Percentiles rank a stretch among this genome's conserved stretches.
Conservation (phyloP, 1,140 invertebrate species). For the Drosophila watanabei region DNA sequence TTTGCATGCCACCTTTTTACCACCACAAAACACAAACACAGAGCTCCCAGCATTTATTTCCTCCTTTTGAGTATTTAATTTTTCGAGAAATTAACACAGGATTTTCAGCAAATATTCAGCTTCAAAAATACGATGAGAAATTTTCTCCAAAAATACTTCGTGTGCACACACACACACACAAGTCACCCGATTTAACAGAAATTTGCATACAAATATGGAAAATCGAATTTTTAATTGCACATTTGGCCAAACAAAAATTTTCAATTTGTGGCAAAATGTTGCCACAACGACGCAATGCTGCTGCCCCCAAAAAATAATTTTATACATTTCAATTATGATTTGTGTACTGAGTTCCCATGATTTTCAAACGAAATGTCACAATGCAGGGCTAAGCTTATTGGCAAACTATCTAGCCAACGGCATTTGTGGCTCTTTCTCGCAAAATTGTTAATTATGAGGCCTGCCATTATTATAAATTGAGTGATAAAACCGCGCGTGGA, state of each 20-base stretch:
- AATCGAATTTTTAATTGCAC: conserved; percentile 62
- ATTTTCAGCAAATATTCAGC: conserved; percentile 8
- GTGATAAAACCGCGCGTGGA: conserved; percentile 50
- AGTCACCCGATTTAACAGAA: conserved; percentile 6
- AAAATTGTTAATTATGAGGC: conserved; percentile 52
- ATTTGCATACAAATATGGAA: conserved; percentile 50
- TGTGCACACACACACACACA: neutral
- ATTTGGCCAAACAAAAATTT: conserved; percentile 54
- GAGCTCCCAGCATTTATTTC: conserved; percentile 1
- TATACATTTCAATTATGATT: conserved; percentile 45
- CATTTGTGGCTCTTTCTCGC: conserved; percentile 15
- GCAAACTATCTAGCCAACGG: conserved; percentile 5
- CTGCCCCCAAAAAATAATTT: conserved; percentile 5
- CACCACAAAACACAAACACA: neutral
- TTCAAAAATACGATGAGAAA: conserved; percentile 20
- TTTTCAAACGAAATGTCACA: conserved; percentile 10
- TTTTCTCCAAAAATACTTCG: conserved; percentile 12
- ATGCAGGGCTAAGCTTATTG: conserved; percentile 13
- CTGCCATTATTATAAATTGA: conserved; percentile 53
- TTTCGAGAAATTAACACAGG: conserved; percentile 37
- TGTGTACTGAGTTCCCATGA: conserved; percentile 23
- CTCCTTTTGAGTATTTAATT: conserved; percentile 17
- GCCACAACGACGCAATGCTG: conserved; percentile 4
- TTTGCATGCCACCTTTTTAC: conserved; percentile 39
- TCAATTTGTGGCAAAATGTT: conserved; percentile 46